phyloP scores from a whole-genome alignment of 92 coral and sea anemone species.

The Epizoanthus illoricatus region DNA sequence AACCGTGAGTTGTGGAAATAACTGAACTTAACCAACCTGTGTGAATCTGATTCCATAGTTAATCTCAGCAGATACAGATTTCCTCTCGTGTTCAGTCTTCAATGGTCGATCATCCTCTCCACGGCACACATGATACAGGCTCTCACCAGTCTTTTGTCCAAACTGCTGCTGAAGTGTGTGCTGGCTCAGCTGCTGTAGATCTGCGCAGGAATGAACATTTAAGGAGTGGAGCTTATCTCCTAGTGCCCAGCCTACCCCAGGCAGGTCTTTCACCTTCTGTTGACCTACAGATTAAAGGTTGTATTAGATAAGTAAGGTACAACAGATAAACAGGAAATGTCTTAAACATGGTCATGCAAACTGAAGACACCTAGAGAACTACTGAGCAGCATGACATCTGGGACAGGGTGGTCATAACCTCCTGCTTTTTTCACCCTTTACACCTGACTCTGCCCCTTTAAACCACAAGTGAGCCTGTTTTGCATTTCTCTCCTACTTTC shows the following conservation, averaged over 20 bases:
- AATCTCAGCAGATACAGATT: constrained; percentile 96
- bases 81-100: constrained; percentile 78
- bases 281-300: constrained; percentile 44
- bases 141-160: constrained; percentile 87
- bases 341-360: too few relatives aligned
- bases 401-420: too few relatives aligned
- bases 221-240: constrained; percentile 70
- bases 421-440: too few relatives aligned
- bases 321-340: too few relatives aligned
- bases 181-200: constrained; percentile 77
- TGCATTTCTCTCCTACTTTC: too few relatives aligned
- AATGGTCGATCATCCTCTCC: constrained; percentile 90
- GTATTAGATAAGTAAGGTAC: too few relatives aligned
- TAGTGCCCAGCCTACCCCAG: constrained; percentile 90
- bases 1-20: neutral
- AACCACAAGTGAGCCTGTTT: too few relatives aligned
- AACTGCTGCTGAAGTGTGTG: constrained; percentile 78
- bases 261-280: constrained; percentile 87
- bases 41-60: constrained; percentile 94
- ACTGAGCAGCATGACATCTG: too few relatives aligned
- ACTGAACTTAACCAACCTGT: constrained; percentile 52
- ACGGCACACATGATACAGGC: constrained; percentile 70
- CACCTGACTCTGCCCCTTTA: too few relatives aligned
- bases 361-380: too few relatives aligned
- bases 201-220: constrained; percentile 71